phyloP scores from a whole-genome alignment of 2,797 vertebrate genomes.

The Trichosurus vulpecula region DNA sequence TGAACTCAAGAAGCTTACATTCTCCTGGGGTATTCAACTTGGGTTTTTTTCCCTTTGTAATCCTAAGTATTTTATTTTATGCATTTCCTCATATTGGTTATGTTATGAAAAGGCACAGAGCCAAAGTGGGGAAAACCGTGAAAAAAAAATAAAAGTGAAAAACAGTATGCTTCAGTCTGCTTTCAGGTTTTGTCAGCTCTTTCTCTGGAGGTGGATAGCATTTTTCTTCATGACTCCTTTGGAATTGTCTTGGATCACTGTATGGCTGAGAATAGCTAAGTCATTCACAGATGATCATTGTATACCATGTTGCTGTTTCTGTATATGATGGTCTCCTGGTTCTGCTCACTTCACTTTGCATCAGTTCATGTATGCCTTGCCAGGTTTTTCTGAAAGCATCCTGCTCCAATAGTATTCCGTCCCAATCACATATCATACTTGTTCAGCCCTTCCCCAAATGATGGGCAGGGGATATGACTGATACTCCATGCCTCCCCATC shows the following conservation, averaged over 20 bases:
- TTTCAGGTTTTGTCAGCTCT: not conserved
- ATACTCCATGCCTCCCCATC: not conserved
- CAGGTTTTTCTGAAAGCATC: not conserved
- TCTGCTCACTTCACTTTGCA: not conserved
- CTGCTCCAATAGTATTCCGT: not conserved
- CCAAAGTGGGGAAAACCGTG: not conserved
- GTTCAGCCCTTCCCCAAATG: not conserved
- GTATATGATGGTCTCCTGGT: not conserved
- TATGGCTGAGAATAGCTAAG: not conserved
- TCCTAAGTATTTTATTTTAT: not conserved
- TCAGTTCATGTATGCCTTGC: not conserved
- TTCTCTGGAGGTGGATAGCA: not conserved
- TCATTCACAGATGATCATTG: not conserved
- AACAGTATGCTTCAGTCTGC: not conserved
- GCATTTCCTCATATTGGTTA: not conserved
- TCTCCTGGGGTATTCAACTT: not conserved
- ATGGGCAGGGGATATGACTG: not conserved
- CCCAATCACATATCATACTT: not conserved
- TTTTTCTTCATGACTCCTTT: not conserved
- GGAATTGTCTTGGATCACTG: not conserved
- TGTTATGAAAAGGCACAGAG: not conserved
- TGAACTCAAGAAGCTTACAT: not conserved
- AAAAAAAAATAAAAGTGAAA: not conserved
- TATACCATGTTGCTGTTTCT: not conserved
- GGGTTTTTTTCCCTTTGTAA: not conserved